Evolutionary conservation across 2,797 vertebrate species (phyloP).

Genomic region (Tokudaia tokunoshimensis): DNA sequence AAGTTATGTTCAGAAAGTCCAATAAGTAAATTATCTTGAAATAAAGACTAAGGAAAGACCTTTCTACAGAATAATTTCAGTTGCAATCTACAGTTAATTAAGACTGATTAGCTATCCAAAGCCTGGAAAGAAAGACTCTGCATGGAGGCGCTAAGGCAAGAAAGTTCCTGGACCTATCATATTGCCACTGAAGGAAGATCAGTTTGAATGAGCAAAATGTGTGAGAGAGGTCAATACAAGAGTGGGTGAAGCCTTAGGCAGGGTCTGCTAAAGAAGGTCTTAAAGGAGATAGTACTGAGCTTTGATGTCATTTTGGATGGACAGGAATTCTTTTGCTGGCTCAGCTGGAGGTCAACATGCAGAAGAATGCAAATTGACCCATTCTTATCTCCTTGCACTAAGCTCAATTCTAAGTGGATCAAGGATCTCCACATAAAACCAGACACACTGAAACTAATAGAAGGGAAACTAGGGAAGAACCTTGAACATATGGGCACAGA

Average conservation of each 20-base stretch:
- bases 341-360: too few relatives aligned
- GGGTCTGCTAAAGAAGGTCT: background rate
- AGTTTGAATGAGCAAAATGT: background rate
- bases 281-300: background rate
- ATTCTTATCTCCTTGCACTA: too few relatives aligned
- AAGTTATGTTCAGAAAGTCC: background rate
- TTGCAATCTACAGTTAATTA: background rate
- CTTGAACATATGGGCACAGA: too few relatives aligned
- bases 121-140: rapidly evolving
- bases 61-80: background rate
- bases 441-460: too few relatives aligned
- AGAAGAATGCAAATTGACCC: too few relatives aligned
- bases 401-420: too few relatives aligned
- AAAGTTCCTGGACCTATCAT: background rate
- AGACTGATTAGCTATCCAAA: background rate
- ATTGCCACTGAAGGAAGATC: background rate
- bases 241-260: background rate
- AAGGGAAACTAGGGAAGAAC: too few relatives aligned
- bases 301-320: background rate
- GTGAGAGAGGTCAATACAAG: background rate
- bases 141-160: background rate
- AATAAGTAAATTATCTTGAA: slow-evolving; percentile 23
- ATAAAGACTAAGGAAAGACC: background rate
- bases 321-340: background rate
- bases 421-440: too few relatives aligned